Conservation (phyloP, 2,113 vertebrate genomes). For the Erinaceus europaeus region DNA sequence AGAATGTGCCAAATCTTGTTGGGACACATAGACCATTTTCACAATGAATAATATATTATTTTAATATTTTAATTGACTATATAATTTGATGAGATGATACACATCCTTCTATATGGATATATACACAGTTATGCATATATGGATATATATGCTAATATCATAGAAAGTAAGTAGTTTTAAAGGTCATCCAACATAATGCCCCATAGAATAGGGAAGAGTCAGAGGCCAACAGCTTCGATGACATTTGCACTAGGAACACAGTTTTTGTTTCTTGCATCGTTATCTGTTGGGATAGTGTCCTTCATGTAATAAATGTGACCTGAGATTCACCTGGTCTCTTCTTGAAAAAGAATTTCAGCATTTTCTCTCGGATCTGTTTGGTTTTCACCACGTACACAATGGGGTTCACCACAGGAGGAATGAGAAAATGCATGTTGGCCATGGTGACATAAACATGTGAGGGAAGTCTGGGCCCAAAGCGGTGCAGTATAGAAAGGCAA, state of each 20-base stretch:
- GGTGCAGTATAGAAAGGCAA: conserved; percentile 38
- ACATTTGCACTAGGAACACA: not conserved
- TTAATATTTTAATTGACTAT: too few relatives aligned
- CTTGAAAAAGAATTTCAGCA: not conserved
- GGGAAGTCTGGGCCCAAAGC: conserved; percentile 23
- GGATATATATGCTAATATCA: not conserved
- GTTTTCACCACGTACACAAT: conserved; percentile 64
- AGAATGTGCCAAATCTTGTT: too few relatives aligned
- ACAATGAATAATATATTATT: too few relatives aligned
- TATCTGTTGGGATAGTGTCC: not conserved
- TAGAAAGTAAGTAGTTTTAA: not conserved
- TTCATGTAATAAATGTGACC: not conserved
- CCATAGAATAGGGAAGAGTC: not conserved
- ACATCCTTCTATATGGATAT: too few relatives aligned
- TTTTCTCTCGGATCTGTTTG: conserved; percentile 49
- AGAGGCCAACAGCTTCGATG: not conserved
- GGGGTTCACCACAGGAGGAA: conserved; percentile 70
- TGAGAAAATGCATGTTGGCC: conserved; percentile 59
- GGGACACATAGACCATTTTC: too few relatives aligned
- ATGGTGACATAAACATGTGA: conserved; percentile 42
- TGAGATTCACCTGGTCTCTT: not conserved
- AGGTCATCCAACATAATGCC: not conserved
- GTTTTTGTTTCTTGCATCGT: not conserved
- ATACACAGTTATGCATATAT: too few relatives aligned
- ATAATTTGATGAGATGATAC: too few relatives aligned